Conservation (phyloP, 2,888 invertebrate genomes). For the Microplitis deprimator region DNA sequence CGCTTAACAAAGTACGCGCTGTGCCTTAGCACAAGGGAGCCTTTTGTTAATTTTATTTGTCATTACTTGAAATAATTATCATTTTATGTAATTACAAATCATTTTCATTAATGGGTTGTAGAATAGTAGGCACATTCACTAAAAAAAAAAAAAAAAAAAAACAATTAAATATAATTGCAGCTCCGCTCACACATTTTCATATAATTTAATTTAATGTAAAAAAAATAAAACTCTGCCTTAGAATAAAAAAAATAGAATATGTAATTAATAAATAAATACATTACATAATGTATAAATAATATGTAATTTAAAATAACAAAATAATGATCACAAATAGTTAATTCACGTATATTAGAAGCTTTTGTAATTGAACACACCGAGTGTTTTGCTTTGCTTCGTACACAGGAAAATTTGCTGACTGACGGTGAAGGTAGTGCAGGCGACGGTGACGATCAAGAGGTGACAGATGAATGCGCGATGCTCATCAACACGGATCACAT, state of each 20-base stretch:
- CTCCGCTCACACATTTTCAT: not conserved
- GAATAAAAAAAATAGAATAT: not conserved
- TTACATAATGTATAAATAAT: not conserved
- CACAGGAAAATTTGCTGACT: constrained; percentile 75
- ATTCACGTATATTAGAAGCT: constrained; percentile 36
- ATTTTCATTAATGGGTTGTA: not conserved
- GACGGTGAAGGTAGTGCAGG: constrained; percentile 76
- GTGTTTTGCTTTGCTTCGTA: constrained; percentile 42
- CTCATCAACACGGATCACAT: constrained; percentile 74
- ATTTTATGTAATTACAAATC: not conserved
- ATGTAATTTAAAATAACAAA: not conserved
- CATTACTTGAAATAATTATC: not conserved
- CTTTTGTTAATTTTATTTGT: not conserved
- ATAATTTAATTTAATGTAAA: not conserved
- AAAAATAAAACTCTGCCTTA: not conserved
- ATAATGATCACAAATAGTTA: constrained; percentile 27
- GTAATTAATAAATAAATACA: not conserved
- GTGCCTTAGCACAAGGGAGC: constrained; percentile 7
- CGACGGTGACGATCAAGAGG: constrained; percentile 76
- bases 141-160: not conserved
- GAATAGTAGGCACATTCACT: not conserved
- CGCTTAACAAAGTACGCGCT: not conserved
- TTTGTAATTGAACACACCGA: constrained; percentile 17
- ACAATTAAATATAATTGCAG: not conserved
- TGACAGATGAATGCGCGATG: constrained; percentile 82